Conservation (phyloP, 2,113 vertebrate genomes). For the Perognathus longimembris region DNA sequence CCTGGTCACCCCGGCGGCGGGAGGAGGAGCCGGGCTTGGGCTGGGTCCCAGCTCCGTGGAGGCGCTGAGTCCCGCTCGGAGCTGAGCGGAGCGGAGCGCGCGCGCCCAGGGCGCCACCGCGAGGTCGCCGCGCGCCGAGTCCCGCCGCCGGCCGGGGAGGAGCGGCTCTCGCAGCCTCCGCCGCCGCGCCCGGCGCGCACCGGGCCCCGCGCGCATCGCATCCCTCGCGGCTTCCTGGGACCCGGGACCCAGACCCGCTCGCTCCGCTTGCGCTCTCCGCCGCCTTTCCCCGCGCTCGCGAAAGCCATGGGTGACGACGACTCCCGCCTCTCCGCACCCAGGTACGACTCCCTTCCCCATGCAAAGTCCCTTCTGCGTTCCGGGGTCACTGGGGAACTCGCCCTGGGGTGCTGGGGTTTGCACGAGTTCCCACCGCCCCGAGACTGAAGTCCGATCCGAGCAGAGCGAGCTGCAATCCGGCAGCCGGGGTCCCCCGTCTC, state of each 20-base stretch:
- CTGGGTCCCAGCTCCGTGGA: no score
- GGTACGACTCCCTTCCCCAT: slow-evolving; percentile 59
- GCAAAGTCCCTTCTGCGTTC: neutral
- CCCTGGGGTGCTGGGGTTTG: neutral
- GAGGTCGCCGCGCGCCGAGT: neutral
- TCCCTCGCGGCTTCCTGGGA: neutral
- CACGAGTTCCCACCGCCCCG: neutral
- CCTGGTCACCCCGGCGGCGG: neutral
- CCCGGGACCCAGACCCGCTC: neutral
- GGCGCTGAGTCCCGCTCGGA: no score
- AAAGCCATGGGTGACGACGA: slow-evolving; percentile 51
- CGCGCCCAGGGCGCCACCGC: neutral
- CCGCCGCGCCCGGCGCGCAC: neutral
- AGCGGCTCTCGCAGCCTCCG: neutral
- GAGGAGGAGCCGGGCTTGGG: neutral
- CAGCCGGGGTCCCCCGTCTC: neutral
- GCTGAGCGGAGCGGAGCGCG: neutral
- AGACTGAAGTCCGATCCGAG: no score
- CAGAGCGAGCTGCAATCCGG: neutral
- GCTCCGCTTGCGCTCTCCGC: neutral
- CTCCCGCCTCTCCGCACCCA: slow-evolving; percentile 38
- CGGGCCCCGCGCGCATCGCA: neutral
- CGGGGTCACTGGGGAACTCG: neutral
- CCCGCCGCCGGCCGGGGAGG: neutral
- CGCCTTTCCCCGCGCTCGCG: neutral